Conservation (phyloP, 1,140 invertebrate genomes). For the Lepidurus arcticus region DNA sequence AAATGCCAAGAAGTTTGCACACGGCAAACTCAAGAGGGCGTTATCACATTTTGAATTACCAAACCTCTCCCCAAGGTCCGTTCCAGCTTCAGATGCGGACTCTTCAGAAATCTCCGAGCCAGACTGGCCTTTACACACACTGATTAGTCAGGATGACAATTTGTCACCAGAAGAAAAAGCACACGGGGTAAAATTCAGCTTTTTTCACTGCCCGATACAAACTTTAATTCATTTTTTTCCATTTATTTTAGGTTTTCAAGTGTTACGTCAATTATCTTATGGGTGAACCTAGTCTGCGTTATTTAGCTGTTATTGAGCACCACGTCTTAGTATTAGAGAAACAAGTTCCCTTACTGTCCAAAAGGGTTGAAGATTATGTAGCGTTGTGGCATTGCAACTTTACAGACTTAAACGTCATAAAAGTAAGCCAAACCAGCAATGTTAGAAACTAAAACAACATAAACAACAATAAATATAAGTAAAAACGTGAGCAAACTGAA, state of each 20-base stretch:
- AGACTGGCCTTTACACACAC: neutral
- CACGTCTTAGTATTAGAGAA: slow-evolving; percentile 12
- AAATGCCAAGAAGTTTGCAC: slow-evolving; percentile 15
- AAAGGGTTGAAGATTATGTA: neutral
- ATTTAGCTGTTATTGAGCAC: neutral
- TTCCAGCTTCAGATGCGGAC: neutral
- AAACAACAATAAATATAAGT: too few relatives aligned
- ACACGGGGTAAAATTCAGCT: neutral
- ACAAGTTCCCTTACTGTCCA: neutral
- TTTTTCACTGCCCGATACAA: too few relatives aligned
- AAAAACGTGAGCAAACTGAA: too few relatives aligned
- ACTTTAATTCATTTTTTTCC: neutral
- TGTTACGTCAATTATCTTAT: neutral
- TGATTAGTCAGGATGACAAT: neutral
- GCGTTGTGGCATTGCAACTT: neutral
- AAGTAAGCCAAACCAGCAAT: neutral
- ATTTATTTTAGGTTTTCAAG: neutral
- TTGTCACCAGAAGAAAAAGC: slow-evolving; percentile 11
- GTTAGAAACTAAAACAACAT: too few relatives aligned
- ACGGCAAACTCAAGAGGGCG: neutral
- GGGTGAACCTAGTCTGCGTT: slow-evolving; percentile 16
- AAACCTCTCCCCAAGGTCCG: neutral
- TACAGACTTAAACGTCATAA: neutral
- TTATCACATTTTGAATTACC: slow-evolving; percentile 11
- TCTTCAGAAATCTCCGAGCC: neutral